phyloP scores from a whole-genome alignment of 2,888 invertebrate genomes.

The Diloba caeruleocephala region DNA sequence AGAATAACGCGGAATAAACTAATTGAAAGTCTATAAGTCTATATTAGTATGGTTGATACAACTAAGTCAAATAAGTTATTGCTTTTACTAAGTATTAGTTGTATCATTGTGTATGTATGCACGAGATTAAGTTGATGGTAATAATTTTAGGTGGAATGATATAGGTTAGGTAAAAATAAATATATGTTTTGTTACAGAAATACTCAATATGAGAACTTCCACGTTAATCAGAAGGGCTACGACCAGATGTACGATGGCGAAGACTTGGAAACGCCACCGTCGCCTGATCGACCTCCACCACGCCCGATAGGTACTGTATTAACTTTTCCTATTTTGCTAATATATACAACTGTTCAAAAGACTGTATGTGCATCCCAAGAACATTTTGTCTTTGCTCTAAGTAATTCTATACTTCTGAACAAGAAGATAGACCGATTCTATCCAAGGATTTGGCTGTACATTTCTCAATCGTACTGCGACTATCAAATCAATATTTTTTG shows the following conservation, averaged over 20 bases:
- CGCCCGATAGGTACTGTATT: constrained; percentile 90
- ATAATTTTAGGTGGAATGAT: too few relatives aligned
- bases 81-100: not conserved
- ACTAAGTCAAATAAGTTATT: constrained; percentile 4
- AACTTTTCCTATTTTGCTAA: too few relatives aligned
- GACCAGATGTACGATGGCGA: constrained; percentile 91
- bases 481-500: too few relatives aligned
- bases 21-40: constrained; percentile 47
- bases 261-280: constrained; percentile 93
- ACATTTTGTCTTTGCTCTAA: not conserved
- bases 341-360: too few relatives aligned
- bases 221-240: constrained; percentile 89
- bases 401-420: too few relatives aligned
- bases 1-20: constrained; percentile 52
- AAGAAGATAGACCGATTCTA: too few relatives aligned
- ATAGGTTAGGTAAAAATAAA: too few relatives aligned
- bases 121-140: too few relatives aligned
- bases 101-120: too few relatives aligned
- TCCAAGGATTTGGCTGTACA: too few relatives aligned
- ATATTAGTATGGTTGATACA: constrained; percentile 23
- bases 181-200: constrained; percentile 86
- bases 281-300: constrained; percentile 95
- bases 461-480: too few relatives aligned
- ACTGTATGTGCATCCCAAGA: too few relatives aligned
- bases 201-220: constrained; percentile 91